Evolutionary conservation across 2,888 invertebrate genomes (phyloP).

Genomic region (Rhodophaea formosa): DNA sequence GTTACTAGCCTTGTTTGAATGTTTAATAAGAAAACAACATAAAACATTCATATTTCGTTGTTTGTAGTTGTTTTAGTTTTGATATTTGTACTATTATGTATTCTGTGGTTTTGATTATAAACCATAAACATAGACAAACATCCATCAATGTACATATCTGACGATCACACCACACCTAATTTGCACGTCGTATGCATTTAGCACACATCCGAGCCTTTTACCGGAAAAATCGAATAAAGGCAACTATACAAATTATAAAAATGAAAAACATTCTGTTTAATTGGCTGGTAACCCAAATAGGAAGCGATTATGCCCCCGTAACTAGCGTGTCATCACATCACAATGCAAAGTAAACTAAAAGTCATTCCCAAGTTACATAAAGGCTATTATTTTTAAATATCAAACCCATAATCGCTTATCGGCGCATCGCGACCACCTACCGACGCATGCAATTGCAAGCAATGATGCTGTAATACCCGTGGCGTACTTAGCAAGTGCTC

Average conservation of each 20-base stretch:
- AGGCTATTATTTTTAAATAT: constrained; percentile 7
- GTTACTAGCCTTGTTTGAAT: no score
- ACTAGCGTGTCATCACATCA: constrained; percentile 6
- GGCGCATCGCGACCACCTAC: constrained; percentile 6
- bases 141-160: no score
- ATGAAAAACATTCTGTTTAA: background rate
- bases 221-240: background rate
- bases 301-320: background rate
- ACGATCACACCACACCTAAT: no score
- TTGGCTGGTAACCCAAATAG: background rate
- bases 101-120: no score
- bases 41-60: no score
- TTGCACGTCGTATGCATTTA: no score
- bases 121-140: no score
- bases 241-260: background rate
- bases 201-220: no score
- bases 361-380: constrained; percentile 2
- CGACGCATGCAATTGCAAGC: constrained; percentile 6
- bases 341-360: background rate
- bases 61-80: no score
- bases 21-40: no score
- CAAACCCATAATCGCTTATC: constrained; percentile 1
- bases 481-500: no score
- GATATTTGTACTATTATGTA: no score
- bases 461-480: background rate